These are phyloP conservation scores for Gobiocypris rarus DNA, from an alignment of 2,113 vertebrate genomes.

Conservation along the genomic window DNA sequence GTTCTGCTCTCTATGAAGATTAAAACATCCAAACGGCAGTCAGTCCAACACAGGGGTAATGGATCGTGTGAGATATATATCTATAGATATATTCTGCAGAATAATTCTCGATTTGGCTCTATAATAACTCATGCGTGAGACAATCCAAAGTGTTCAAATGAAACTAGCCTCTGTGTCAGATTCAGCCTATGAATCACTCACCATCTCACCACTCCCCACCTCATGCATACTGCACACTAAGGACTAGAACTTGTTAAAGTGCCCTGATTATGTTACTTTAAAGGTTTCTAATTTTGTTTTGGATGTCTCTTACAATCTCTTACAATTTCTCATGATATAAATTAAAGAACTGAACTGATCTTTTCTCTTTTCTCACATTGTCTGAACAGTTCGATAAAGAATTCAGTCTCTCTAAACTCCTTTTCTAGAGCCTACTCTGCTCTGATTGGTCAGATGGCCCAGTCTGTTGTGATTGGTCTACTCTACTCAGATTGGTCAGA, in stretches of 20 bases:
- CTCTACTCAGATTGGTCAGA: too few relatives aligned
- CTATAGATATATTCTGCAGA: background rate
- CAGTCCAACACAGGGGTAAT: conserved; percentile 11
- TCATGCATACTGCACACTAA: background rate
- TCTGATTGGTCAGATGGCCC: too few relatives aligned
- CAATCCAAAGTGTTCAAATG: background rate
- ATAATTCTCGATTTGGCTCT: background rate
- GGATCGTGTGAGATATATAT: conserved; percentile 34
- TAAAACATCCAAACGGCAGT: conserved; percentile 44
- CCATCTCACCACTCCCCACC: background rate
- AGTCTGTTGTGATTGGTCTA: too few relatives aligned
- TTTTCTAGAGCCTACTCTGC: too few relatives aligned
- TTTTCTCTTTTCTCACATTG: too few relatives aligned
- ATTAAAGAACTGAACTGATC: too few relatives aligned
- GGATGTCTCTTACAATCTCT: too few relatives aligned
- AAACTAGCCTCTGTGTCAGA: background rate
- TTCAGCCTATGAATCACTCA: background rate
- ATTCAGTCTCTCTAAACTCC: too few relatives aligned
- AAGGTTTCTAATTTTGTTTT: too few relatives aligned
- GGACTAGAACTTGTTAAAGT: background rate
- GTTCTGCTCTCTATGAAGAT: conserved; percentile 62
- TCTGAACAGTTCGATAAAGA: too few relatives aligned
- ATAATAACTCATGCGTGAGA: background rate
- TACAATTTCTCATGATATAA: too few relatives aligned
- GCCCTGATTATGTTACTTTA: too few relatives aligned